A percentile compares a stretch with the other conserved stretches of the same genome.
Evolutionary conservation across 2,113 vertebrate species (phyloP).

Genomic region (Halichoeres trimaculatus): DNA sequence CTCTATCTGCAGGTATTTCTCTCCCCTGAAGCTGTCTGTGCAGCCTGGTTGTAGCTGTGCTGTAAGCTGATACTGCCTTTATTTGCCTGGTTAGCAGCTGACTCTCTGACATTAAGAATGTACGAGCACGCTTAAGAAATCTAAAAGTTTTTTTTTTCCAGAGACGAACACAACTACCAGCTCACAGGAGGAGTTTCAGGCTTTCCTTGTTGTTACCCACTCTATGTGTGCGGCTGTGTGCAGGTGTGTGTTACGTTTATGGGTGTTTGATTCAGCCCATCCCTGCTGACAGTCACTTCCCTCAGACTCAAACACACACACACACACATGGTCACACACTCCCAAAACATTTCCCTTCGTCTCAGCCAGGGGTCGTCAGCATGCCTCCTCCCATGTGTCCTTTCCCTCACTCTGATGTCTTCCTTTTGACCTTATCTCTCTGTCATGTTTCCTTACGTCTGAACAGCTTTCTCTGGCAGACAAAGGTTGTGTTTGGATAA

Average conservation of each 20-base stretch:
- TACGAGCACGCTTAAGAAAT: not conserved
- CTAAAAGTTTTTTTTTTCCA: not conserved
- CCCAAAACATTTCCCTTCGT: constrained; percentile 12
- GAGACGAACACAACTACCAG: no score
- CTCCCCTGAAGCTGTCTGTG: constrained; percentile 1
- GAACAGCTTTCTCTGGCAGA: constrained; percentile 3
- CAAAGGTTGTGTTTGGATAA: constrained; percentile 3
- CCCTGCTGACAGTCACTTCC: constrained; percentile 49
- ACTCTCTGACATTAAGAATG: constrained; percentile 4
- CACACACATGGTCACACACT: constrained; percentile 2
- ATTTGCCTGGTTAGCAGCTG: constrained; percentile 27
- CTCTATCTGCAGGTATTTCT: constrained; percentile 48
- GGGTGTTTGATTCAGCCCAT: constrained; percentile 20
- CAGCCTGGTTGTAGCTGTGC: not conserved
- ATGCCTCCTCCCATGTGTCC: constrained; percentile 10
- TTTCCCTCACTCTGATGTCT: constrained; percentile 7
- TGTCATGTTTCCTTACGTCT: constrained; percentile 5
- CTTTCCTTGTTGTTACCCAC: no score
- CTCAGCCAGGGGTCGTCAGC: constrained; percentile 16
- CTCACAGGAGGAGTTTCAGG: no score
- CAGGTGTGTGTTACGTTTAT: not conserved
- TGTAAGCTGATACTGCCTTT: constrained; percentile 27
- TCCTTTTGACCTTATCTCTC: constrained; percentile 16
- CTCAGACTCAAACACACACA: constrained; percentile 18
- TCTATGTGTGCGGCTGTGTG: no score